phyloP scores from a whole-genome alignment of 2,888 invertebrate genomes.

The Belgica antarctica region DNA sequence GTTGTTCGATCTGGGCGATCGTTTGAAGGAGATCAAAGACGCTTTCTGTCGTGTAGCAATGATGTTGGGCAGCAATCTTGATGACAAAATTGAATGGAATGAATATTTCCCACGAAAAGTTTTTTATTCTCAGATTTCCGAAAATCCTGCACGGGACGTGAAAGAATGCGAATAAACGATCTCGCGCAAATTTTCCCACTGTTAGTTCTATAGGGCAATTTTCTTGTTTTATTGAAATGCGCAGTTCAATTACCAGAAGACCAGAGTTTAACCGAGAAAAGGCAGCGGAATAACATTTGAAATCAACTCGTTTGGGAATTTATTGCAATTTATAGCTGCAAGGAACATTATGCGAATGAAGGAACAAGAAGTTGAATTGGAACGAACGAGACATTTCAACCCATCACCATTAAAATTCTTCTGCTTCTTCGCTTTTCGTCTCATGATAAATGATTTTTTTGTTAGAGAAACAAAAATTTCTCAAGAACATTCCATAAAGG shows the following conservation, averaged over 20 bases:
- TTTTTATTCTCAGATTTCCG: not conserved
- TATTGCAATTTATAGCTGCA: not conserved
- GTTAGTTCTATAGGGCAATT: constrained; percentile 21
- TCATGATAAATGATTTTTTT: constrained; percentile 36
- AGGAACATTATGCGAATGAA: not conserved
- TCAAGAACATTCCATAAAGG: not conserved
- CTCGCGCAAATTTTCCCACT: constrained; percentile 25
- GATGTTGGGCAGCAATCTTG: no score
- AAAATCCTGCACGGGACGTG: not conserved
- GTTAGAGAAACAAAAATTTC: constrained; percentile 9
- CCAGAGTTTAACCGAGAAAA: constrained; percentile 16
- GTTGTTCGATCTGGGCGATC: not conserved
- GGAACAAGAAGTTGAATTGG: not conserved
- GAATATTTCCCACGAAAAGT: no score
- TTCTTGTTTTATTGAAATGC: constrained; percentile 10
- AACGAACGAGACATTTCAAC: not conserved
- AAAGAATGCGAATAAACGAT: not conserved
- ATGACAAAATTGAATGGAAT: no score
- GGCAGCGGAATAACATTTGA: constrained; percentile 6
- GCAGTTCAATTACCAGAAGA: not conserved
- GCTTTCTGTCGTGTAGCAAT: no score
- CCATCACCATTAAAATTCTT: constrained; percentile 42
- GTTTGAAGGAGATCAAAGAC: no score
- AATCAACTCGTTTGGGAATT: not conserved
- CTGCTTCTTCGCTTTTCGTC: not conserved